Evolutionary conservation across 1,140 invertebrate species (phyloP), one percentile per base, ranked within the genome.

Genomic region (Euura lappo): DNA sequence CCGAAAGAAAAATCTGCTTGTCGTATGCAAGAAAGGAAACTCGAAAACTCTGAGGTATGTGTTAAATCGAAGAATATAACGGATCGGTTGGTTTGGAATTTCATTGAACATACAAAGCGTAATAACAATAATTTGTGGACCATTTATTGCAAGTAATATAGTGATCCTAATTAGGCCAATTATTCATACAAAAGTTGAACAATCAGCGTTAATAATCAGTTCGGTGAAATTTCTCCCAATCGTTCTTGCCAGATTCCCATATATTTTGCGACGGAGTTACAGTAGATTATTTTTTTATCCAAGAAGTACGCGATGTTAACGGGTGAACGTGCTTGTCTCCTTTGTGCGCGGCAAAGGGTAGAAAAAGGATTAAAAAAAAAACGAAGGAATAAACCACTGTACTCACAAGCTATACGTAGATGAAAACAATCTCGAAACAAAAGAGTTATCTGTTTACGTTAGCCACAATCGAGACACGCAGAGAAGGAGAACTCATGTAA

Each of bases 381-480:
- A 67, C 44, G 11, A 28, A 43, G 28, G 46, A 42, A 68, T 68
- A 28, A 28, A 28, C 28, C 28, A 28, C 28, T 28, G 28, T 28
- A 28, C 28, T 28, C 28, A 28, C 28, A 28, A 28, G 28, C 28
- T 28, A 28, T 44, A 65, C 11, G n/a, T 42, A n/a, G 64, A 6
- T n/a, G 64, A 65, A 64, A 5, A 71, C 11, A 8, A 44, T 45
- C 13, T 65, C 67, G 67, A 68, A 75, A 74, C 68, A 76, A 66
- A 73, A 74, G 13, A 60, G 3, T 60, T 60, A n/a, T 74, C 64
- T 71, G 45, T 69, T 71, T 46, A 42, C 75, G 78, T 81, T 82
- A 82, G 77, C 79, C 77, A 74, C 76, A 78, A 75, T 77, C 71
- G 28, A 28, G 72, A 79, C 79, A 81, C 79, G 79, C 81, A 83